Base-by-base conservation (phyloP, 2,113 vertebrate species). In the Neotragus moschatus region DNA sequence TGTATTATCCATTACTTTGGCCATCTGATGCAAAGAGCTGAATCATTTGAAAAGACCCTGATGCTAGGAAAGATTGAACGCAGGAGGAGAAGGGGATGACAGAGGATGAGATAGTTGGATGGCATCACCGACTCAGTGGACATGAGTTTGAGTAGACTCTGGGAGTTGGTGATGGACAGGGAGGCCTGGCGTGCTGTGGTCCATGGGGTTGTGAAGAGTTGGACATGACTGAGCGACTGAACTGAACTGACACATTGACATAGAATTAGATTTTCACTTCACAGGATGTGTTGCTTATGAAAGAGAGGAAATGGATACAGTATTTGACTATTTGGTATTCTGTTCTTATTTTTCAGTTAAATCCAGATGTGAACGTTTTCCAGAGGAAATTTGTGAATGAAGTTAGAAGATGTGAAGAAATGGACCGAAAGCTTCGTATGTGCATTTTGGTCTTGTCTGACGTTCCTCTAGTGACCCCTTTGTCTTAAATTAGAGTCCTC, bases 361-460 rank as follows among this genome's bases (percentile, higher is more conserved):
- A 99, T 98, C 99, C 99, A 23, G 99, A 99, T 92, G 99, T 99
- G 90, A 99, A 99, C 58, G 99, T 99, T 79, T 99, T 99, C 99
- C 99, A 99, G 95, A 98, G 99, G 8, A 99, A 99, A 98, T 99
- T 99, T 98, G 99, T 99, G 45, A 99, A 99, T 84, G 99, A 99
- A 98, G 99, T 99, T 25, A 98, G 99, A 95, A 98, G 99, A 86
- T 99, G 99, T 60, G 99, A 99, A 97, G 99, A 99, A 93, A 99
- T 99, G 99, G 99, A 99, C 98, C 99, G 99, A 80, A 99, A 99
- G 98, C 99, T 99, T 56, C 98, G 99, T 99, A 98, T 96, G 99
- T 99, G 3, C 60, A 15, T 0, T 95, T 93, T 88, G 28, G 58
- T 33, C 30, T 85, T 66, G 16, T 80, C 3, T 70, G n/a, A n/a